These are phyloP conservation scores for Prochilodus magdalenae DNA, from an alignment of 2,113 vertebrate species.

Conservation along the genomic window DNA sequence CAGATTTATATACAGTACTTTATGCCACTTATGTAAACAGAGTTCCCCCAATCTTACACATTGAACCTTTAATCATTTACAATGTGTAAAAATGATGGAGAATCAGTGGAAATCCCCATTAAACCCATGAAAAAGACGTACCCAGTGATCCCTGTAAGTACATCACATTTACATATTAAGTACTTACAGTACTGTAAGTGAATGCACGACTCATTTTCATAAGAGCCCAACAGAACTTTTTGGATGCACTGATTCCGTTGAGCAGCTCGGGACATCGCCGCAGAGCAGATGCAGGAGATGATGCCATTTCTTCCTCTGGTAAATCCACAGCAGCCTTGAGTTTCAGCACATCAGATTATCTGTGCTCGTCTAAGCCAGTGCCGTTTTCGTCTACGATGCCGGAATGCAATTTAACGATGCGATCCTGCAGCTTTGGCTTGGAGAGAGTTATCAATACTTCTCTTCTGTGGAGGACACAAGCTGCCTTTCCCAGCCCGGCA, in stretches of 20 bases:
- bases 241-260: conserved; percentile 2
- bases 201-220: neutral
- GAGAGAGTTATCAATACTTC: conserved; percentile 47
- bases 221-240: conserved; percentile 12
- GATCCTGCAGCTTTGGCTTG: conserved; percentile 47
- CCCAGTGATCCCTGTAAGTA: no score
- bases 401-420: conserved; percentile 64
- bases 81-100: no score
- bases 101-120: no score
- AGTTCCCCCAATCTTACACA: no score
- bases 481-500: conserved; percentile 17
- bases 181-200: neutral
- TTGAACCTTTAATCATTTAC: no score
- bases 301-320: conserved; percentile 25
- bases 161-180: neutral
- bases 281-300: conserved; percentile 13
- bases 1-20: no score
- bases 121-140: no score
- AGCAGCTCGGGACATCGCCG: neutral
- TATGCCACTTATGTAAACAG: no score
- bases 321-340: conserved; percentile 57
- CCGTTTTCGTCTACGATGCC: conserved; percentile 52
- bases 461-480: neutral
- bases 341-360: conserved; percentile 68
- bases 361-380: conserved; percentile 51